Base-by-base conservation (phyloP, 2,888 invertebrate genomes). In the Athrips mouffetella region DNA sequence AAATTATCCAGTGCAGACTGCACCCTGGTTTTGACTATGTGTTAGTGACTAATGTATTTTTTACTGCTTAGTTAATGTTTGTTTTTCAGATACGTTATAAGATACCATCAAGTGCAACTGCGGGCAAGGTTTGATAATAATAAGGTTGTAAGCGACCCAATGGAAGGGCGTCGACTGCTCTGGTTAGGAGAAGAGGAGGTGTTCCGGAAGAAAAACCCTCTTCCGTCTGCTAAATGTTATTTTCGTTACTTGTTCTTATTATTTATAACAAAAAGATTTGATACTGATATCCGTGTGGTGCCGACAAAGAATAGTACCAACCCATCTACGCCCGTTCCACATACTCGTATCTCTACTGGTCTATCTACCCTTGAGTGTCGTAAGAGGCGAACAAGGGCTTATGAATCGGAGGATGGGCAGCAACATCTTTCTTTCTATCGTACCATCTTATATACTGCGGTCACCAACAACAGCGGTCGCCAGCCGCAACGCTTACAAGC, bases 111-210 rank as follows among this genome's bases (percentile, higher is more conserved):
- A 59, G 93, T 94, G 0, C 62, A 94, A 16, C 68, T 98, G 73
- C 90, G 99, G 54, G 90, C 91, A 7, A 89, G 94, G 53, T 98
- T 99, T 71, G 98, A 99, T 51, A 89, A 94, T 58, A 93, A 85
- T 49, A 65, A 51, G 93, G 79, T 90, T 82, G 62, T 79, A 89
- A 62, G 83, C 91, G 65, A 91, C 78, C 63, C 96, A 93, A 89
- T 90, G 92, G 85, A 90, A 91, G 64, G 87, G 91, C 70, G 96
- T 92, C 37, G 93, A 90, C 69, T 98, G 21, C 58, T 98, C n/a
- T 77, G 89, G 46, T 86, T 92, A 40, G 98, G 94, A 0, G 94
- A 98, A 76, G 70, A 93, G 50, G 94, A 98, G 73, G 70, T 96
- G 0, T 93, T 92, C 62, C 58, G 80, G 35, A 90, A 90, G 8